Percentiles rank a stretch among this genome's conserved stretches.
Conservation (phyloP, 2,888 invertebrate genomes). For the Tiliacea citrago region DNA sequence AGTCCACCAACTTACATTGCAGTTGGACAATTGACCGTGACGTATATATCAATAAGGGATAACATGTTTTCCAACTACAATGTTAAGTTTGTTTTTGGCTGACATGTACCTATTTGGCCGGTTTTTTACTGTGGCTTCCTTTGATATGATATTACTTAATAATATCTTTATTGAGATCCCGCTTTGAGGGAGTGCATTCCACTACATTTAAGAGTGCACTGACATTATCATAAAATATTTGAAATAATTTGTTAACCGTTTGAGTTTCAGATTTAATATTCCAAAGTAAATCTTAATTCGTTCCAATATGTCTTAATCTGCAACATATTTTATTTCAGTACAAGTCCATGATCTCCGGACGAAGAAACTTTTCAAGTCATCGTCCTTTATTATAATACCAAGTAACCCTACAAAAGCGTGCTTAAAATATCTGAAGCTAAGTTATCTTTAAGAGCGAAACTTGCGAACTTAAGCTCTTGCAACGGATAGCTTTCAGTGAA, state of each 20-base stretch:
- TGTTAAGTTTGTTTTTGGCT: no score
- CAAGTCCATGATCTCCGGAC: slow-evolving; percentile 10
- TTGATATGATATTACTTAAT: not conserved
- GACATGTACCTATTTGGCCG: no score
- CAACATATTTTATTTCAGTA: slow-evolving; percentile 13
- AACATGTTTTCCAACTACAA: no score
- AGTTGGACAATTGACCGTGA: no score
- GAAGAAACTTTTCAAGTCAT: slow-evolving; percentile 45
- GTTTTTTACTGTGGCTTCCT: not conserved
- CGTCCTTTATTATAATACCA: slow-evolving; percentile 54
- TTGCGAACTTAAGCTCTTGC: slow-evolving; percentile 58
- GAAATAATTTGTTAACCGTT: not conserved
- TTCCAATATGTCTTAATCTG: slow-evolving; percentile 5
- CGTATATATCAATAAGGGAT: no score
- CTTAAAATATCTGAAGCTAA: slow-evolving; percentile 63
- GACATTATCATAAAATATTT: not conserved
- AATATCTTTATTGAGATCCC: not conserved
- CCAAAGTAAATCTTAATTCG: not conserved
- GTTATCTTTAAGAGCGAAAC: slow-evolving; percentile 66
- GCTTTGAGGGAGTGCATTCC: not conserved
- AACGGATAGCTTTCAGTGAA: slow-evolving; percentile 49
- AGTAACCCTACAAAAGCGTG: slow-evolving; percentile 57
- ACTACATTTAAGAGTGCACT: not conserved
- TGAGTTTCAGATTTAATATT: not conserved
- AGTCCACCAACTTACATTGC: no score